A percentile compares a stretch with the other conserved stretches of the same genome.
These are phyloP conservation scores for Sebastes itinus DNA, from an alignment of 2,797 vertebrate genomes.

Conservation along the genomic window DNA sequence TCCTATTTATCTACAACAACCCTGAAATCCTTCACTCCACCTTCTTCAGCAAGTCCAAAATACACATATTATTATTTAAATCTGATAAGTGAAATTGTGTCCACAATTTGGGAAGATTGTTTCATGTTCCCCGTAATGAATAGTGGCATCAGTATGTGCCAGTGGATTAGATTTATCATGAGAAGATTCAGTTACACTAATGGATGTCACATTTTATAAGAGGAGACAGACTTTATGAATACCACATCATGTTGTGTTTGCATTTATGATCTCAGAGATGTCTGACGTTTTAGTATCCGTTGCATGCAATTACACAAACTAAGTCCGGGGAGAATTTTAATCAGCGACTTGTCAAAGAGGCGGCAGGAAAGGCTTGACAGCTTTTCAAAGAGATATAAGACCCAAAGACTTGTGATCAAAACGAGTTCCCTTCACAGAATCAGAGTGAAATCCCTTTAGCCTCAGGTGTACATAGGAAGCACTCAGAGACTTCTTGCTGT, in stretches of 20 bases:
- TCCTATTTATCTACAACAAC: background rate
- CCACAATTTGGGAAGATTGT: background rate
- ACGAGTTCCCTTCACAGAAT: background rate
- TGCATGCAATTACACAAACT: conserved; percentile 37
- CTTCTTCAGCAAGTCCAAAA: background rate
- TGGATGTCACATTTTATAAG: conserved; percentile 19
- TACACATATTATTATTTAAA: background rate
- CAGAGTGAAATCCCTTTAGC: background rate
- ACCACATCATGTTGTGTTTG: conserved; percentile 39
- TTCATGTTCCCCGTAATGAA: conserved; percentile 20
- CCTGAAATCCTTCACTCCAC: background rate
- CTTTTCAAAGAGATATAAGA: conserved; percentile 29
- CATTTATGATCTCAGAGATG: conserved; percentile 24
- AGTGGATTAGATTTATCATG: conserved; percentile 3
- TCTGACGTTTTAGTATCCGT: conserved; percentile 26
- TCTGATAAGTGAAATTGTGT: background rate
- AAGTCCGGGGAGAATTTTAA: conserved; percentile 16
- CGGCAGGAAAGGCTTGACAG: conserved; percentile 2
- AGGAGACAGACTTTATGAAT: conserved; percentile 28
- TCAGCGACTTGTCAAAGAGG: conserved; percentile 13
- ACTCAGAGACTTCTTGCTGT: background rate
- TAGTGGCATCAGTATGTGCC: conserved; percentile 12
- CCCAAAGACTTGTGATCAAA: background rate
- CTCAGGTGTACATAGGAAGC: background rate
- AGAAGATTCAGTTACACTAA: conserved; percentile 4